Base-by-base conservation (phyloP, 2,888 invertebrate species). In the Tipula confusa region DNA sequence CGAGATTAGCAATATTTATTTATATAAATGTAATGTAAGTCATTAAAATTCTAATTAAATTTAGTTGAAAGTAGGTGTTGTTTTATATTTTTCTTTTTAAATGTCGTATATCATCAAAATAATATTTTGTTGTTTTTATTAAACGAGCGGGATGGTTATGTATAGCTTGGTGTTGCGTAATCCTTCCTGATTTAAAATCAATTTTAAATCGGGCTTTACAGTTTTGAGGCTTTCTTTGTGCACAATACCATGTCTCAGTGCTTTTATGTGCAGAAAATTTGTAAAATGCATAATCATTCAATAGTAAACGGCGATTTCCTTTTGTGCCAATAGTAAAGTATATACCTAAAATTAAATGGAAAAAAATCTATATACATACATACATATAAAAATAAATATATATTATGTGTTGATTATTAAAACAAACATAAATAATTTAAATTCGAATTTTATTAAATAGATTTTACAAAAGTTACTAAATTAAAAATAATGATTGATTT, bases 201-300 rank as follows among this genome's bases (percentile, higher is more conserved):
- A 82, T 18, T 24, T 38, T 36, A 15, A 82, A 28, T 9, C 82
- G 36, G n/a, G 82, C 82, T 36, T 82, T 82, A 24, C 82, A 82
- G 9, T 36, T 36, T 36, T 36, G 36, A 11, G 82, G 11, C 29
- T 82, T 82, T 24, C 82, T 28, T 38, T 38, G 82, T 7, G 82
- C 33, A 28, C 82, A 82, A 38, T 24, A 82, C 82, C 38, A 82
- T 24, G 82, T 82, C 24, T 82, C 24, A 11, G 9, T 24, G 3
- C 18, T 24, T 36, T 7, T 18, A 11, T n/a, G 29, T 24, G 38
- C 18, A 9, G 38, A 82, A 38, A 82, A 82, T 38, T 82, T 82
- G 24, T 36, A 82, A 82, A 38, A 82, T 38, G 82, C 9, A 38
- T 82, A 82, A 24, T 38, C 29, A 1, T 82, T 29, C n/a, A 82